These are phyloP conservation scores for Microctenopoma stevenorrisi DNA, from an alignment of 2,797 vertebrate species.

Conservation along the genomic window DNA sequence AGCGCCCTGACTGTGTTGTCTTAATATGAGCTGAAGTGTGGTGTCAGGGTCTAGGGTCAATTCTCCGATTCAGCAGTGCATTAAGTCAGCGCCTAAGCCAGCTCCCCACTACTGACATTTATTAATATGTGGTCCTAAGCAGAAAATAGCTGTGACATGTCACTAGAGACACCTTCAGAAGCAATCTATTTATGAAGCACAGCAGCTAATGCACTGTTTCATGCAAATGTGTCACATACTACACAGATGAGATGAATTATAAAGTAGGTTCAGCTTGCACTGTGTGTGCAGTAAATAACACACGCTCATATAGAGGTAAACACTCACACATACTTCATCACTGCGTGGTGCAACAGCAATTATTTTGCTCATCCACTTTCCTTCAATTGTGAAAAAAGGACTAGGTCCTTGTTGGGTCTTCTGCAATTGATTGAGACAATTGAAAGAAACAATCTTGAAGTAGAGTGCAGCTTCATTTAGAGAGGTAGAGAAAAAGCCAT, in stretches of 20 bases:
- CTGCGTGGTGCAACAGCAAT: conserved; percentile 20
- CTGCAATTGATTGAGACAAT: conserved; percentile 60
- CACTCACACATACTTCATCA: conserved; percentile 19
- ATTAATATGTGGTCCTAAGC: conserved; percentile 76
- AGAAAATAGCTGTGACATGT: conserved; percentile 66
- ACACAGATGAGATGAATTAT: conserved; percentile 41
- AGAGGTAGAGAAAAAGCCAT: conserved; percentile 48
- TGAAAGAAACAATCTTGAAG: conserved; percentile 54
- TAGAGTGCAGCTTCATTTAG: conserved; percentile 55
- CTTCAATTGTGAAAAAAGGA: conserved; percentile 35
- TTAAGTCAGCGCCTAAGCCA: conserved; percentile 75
- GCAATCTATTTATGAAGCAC: conserved; percentile 29
- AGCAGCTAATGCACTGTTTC: conserved; percentile 51
- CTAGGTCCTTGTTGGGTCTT: conserved; percentile 51
- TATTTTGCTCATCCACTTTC: conserved; percentile 36
- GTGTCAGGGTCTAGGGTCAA: conserved; percentile 79
- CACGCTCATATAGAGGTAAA: background rate
- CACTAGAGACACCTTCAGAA: conserved; percentile 60
- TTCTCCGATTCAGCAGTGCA: conserved; percentile 75
- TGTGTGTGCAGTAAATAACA: background rate
- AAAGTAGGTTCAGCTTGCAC: conserved; percentile 41
- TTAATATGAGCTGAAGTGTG: conserved; percentile 78
- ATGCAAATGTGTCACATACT: conserved; percentile 46
- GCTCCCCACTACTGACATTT: conserved; percentile 76
- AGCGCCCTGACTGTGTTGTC: conserved; percentile 57